Base-by-base conservation (phyloP, 2,113 vertebrate genomes). In the Corythaixoides concolor region DNA sequence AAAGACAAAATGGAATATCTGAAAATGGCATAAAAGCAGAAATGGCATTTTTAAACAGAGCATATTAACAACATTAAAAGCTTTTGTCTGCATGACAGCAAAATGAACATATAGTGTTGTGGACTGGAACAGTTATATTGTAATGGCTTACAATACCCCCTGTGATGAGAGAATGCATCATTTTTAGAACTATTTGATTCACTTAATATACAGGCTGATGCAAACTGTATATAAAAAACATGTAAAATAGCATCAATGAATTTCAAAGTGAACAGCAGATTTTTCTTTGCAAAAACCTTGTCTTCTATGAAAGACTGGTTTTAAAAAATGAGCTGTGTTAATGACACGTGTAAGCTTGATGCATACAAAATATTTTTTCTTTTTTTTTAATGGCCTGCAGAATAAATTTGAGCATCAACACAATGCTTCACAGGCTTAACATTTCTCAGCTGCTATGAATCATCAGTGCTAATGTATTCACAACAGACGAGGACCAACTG, bases 401-500 rank as follows among this genome's bases (percentile, higher is more conserved):
- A 98, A 98, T 98, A 98, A 97, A 99, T 99, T 98, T 99, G 98
- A 98, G 98, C 98, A 99, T 99, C 98, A 98, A 98, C 98, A 98
- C 98, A 99, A 98, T 98, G 99, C 98, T 98, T 98, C 98, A 98
- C 98, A 98, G 98, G 98, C 98, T 99, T 98, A 99, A 98, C 98
- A 98, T 98, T 99, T 98, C 97, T 98, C 98, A 98, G 98, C 98
- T 98, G 98, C 98, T 98, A 98, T 99, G 98, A 99, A 98, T 99
- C 98, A 99, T 98, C 98, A 98, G 98, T 97, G 98, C 98, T 99
- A 99, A 99, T 99, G 98, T 99, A 99, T 99, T 99, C 99, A 99
- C 99, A 99, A 99, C 99, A 99, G 99, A 99, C 99, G 98, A 98
- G 98, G 99, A 99, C 99, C 99, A 99, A 99, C 99, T 99, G 99